Conservation (phyloP, 1,140 invertebrate species). For the Cepaea nemoralis region DNA sequence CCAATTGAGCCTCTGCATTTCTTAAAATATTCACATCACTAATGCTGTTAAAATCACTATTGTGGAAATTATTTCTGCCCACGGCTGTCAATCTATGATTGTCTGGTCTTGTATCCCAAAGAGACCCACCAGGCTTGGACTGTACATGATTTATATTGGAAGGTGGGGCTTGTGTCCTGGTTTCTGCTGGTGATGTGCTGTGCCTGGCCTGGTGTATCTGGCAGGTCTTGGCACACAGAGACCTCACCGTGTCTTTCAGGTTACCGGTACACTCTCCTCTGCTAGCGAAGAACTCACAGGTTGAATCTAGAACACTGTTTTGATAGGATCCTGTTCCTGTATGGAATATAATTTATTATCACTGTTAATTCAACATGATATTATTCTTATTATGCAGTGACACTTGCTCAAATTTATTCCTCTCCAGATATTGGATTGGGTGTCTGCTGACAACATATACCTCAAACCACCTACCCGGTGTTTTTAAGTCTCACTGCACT, state of each 20-base stretch:
- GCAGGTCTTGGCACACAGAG: conserved; percentile 42
- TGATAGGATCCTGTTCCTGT: conserved; percentile 21
- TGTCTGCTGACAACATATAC: too few relatives aligned
- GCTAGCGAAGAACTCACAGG: conserved; percentile 41
- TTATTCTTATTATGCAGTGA: too few relatives aligned
- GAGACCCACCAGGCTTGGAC: neutral
- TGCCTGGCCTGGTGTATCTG: conserved; percentile 15
- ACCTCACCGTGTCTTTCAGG: conserved; percentile 42
- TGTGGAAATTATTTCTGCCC: neutral
- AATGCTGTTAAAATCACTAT: neutral
- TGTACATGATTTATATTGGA: neutral
- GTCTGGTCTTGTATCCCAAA: neutral
- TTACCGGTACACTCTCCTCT: conserved; percentile 41
- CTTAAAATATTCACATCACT: neutral
- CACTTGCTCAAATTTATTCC: too few relatives aligned
- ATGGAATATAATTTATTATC: too few relatives aligned
- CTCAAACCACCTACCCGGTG: too few relatives aligned
- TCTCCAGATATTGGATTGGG: too few relatives aligned
- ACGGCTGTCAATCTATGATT: neutral
- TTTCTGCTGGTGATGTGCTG: conserved; percentile 5
- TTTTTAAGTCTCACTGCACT: too few relatives aligned
- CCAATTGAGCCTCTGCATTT: neutral
- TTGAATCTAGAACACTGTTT: conserved; percentile 42
- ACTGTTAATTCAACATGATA: too few relatives aligned
- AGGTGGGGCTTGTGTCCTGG: neutral